Conservation (phyloP, 2,113 vertebrate species). For the Puffinus mauretanicus region DNA sequence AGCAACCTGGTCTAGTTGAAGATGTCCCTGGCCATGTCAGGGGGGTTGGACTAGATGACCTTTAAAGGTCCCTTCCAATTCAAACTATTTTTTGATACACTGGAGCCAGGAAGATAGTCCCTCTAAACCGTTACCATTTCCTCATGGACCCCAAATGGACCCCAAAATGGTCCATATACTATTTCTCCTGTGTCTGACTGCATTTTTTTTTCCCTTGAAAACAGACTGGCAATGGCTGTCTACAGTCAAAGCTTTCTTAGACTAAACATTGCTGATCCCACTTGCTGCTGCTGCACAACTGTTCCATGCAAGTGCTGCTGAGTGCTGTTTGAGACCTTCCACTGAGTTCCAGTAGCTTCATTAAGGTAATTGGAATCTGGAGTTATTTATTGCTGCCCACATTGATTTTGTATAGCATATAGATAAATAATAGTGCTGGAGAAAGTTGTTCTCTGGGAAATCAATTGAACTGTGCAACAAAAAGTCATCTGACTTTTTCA, state of each 20-base stretch:
- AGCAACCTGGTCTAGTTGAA: too few species aligned
- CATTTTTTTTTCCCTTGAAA: not conserved
- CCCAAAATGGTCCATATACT: not conserved
- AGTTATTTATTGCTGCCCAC: not conserved
- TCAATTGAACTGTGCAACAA: not conserved
- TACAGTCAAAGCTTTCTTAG: not conserved
- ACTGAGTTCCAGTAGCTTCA: not conserved
- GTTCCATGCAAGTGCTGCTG: not conserved
- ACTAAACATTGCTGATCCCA: not conserved
- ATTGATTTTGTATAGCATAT: not conserved
- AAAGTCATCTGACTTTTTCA: not conserved
- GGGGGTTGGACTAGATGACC: too few species aligned
- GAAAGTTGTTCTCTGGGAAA: not conserved
- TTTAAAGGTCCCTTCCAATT: too few species aligned
- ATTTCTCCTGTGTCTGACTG: not conserved
- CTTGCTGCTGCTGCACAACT: not conserved
- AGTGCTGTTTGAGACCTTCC: not conserved
- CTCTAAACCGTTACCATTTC: not conserved
- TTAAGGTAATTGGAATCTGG: not conserved
- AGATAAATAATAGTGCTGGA: not conserved
- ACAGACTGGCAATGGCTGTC: not conserved
- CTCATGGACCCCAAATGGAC: not conserved
- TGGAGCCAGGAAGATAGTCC: not conserved
- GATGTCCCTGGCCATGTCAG: too few species aligned
- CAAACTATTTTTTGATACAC: too few species aligned